Conservation (phyloP, 2,113 vertebrate genomes). For the Delphinus delphis region DNA sequence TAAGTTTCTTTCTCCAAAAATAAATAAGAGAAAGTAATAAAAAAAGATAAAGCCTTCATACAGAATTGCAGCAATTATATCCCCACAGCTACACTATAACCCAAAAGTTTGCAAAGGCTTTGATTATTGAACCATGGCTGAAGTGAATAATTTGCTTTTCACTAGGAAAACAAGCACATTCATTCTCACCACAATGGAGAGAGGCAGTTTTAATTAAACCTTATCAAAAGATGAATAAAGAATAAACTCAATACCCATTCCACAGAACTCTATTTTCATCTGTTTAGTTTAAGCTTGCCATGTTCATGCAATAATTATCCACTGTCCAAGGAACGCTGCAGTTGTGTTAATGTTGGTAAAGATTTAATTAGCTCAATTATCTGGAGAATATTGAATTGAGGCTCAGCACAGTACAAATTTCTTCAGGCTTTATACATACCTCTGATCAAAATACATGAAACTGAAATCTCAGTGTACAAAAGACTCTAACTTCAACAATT, state of each 20-base stretch:
- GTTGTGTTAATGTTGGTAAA: conserved; percentile 90
- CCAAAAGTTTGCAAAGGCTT: conserved; percentile 90
- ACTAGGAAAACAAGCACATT: conserved; percentile 95
- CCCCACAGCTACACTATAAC: conserved; percentile 89
- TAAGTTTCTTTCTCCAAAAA: conserved; percentile 80
- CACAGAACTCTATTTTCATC: conserved; percentile 89
- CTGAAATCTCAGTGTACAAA: conserved; percentile 82
- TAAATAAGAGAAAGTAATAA: conserved; percentile 82
- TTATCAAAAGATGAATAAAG: conserved; percentile 97
- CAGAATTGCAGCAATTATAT: conserved; percentile 88
- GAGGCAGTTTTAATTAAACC: conserved; percentile 98
- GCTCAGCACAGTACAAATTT: conserved; percentile 84
- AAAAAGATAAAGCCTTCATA: conserved; percentile 84
- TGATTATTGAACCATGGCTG: conserved; percentile 94
- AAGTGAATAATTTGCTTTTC: conserved; percentile 95
- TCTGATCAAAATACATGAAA: conserved; percentile 85
- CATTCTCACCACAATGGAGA: conserved; percentile 91
- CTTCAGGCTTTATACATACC: conserved; percentile 84
- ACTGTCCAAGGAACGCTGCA: conserved; percentile 85
- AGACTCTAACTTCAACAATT: conserved; percentile 70
- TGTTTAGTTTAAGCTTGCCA: conserved; percentile 89
- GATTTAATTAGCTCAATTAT: conserved; percentile 92
- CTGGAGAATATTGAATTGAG: conserved; percentile 84
- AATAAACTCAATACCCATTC: conserved; percentile 90
- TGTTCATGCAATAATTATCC: conserved; percentile 89